Evolutionary conservation across 2,113 vertebrate genomes (phyloP).

Genomic region (Antidorcas marsupialis): DNA sequence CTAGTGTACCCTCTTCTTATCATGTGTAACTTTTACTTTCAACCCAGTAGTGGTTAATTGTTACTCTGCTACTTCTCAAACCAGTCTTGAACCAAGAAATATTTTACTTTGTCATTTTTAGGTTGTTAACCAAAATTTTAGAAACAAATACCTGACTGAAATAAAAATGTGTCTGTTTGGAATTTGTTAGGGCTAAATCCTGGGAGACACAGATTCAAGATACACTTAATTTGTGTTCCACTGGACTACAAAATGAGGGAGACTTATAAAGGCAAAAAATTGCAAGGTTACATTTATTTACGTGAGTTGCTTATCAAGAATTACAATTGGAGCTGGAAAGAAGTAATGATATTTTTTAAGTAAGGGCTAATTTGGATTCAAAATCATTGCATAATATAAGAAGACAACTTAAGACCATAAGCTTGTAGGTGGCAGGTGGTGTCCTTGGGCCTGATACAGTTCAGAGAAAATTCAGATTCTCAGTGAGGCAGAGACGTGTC

Average conservation of each 20-base stretch:
- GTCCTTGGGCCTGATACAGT: neutral
- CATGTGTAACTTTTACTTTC: neutral
- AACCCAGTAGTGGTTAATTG: neutral
- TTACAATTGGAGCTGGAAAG: neutral
- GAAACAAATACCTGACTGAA: neutral
- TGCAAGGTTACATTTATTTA: neutral
- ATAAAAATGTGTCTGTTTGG: neutral
- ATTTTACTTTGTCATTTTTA: neutral
- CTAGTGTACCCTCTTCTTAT: neutral
- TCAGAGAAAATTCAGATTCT: neutral
- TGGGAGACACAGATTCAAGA: neutral
- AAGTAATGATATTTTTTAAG: neutral
- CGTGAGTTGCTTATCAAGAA: neutral
- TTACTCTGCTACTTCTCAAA: neutral
- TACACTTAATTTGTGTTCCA: neutral
- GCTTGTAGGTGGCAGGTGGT: neutral
- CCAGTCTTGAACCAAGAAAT: neutral
- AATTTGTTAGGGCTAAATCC: neutral
- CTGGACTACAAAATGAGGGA: neutral
- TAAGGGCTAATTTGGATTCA: neutral
- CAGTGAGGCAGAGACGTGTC: neutral
- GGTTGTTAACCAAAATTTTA: neutral
- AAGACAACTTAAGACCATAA: neutral
- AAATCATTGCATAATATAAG: neutral
- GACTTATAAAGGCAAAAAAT: neutral